Evolutionary conservation across 2,888 invertebrate species (phyloP).

Genomic region (Lithophane ornitopus): DNA sequence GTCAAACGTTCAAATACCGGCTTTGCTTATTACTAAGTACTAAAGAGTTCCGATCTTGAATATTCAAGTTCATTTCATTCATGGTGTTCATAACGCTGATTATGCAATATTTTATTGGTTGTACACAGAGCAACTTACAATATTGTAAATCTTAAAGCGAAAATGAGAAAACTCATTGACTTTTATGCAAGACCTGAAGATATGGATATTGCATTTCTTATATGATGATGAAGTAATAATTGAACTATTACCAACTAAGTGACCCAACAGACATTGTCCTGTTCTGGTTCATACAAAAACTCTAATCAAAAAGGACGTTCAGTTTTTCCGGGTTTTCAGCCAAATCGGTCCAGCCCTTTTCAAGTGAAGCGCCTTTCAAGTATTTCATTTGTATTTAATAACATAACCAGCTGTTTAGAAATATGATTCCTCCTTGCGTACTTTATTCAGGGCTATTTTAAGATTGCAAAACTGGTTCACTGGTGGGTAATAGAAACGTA

Average conservation of each 20-base stretch:
- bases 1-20: not conserved
- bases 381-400: not conserved
- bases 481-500: slow-evolving; percentile 5
- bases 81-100: not conserved
- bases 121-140: not conserved
- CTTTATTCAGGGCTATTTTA: not conserved
- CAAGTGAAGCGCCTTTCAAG: not conserved
- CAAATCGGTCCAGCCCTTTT: not conserved
- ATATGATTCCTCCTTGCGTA: not conserved
- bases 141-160: not conserved
- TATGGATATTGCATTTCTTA: not conserved
- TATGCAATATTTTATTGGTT: not conserved
- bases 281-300: not conserved
- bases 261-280: not conserved
- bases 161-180: not conserved
- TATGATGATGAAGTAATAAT: not conserved
- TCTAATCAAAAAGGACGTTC: not conserved
- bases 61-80: not conserved
- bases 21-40: not conserved
- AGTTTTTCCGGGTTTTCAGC: not conserved
- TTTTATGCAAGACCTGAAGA: not conserved
- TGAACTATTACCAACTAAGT: not conserved
- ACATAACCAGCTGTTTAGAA: not conserved
- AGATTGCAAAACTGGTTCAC: not conserved
- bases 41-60: not conserved